Evolutionary conservation across 2,113 vertebrate species (phyloP).

Genomic region (Bettongia penicillata): DNA sequence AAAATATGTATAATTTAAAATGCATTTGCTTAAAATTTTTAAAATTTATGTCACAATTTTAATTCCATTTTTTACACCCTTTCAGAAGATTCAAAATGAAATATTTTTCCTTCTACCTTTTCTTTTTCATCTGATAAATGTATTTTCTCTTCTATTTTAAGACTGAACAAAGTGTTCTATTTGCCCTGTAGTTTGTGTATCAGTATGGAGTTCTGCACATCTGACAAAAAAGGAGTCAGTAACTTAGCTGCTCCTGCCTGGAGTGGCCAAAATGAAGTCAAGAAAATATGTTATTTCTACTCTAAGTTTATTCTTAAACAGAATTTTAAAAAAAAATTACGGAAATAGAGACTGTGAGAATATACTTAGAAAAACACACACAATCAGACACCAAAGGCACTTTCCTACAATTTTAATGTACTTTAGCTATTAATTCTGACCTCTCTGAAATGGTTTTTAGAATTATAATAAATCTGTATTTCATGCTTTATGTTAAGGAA

Average conservation of each 20-base stretch:
- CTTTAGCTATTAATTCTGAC: not conserved
- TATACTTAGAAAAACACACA: not conserved
- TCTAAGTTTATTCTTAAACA: not conserved
- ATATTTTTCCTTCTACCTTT: not conserved
- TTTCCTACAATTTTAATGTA: conserved; percentile 25
- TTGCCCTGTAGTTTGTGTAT: not conserved
- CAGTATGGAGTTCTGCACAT: not conserved
- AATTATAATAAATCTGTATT: conserved; percentile 41
- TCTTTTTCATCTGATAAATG: conserved; percentile 27
- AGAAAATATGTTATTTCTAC: conserved; percentile 38
- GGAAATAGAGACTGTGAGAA: not conserved
- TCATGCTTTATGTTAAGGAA: conserved; percentile 25
- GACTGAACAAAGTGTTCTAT: conserved; percentile 33
- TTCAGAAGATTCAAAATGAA: conserved; percentile 5
- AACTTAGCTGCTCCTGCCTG: conserved; percentile 17
- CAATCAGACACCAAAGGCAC: not conserved
- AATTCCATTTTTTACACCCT: conserved; percentile 33
- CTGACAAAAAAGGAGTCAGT: conserved; percentile 40
- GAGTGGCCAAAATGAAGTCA: conserved; percentile 33
- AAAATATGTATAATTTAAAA: conserved; percentile 10
- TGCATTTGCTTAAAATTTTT: conserved; percentile 24
- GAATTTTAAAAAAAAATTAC: not conserved
- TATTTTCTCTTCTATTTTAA: conserved; percentile 15
- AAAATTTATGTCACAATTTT: conserved; percentile 31
- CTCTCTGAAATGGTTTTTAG: conserved; percentile 40